Percentiles rank a stretch among this genome's conserved stretches.
Evolutionary conservation across 2,888 invertebrate species (phyloP).

Genomic region (Andrena hattorfiana): DNA sequence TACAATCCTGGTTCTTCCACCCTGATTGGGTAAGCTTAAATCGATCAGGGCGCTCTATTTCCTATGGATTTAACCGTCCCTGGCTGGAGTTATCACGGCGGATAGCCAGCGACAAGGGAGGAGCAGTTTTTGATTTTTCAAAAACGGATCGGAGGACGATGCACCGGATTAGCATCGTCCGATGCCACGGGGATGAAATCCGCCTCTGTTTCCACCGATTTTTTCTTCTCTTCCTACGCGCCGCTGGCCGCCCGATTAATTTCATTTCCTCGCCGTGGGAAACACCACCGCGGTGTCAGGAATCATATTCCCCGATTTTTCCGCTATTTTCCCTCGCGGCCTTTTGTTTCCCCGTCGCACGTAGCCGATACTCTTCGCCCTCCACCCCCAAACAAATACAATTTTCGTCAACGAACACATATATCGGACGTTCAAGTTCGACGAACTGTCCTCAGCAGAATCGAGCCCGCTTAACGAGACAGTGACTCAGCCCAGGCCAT

Average conservation of each 20-base stretch:
- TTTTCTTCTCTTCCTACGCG: neutral
- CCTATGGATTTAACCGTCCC: conserved; percentile 49
- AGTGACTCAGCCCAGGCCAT: too few species aligned
- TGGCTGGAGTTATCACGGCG: conserved; percentile 37
- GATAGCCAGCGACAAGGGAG: conserved; percentile 34
- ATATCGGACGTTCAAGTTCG: too few species aligned
- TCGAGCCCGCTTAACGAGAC: too few species aligned
- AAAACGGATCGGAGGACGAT: conserved; percentile 62
- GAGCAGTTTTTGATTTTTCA: conserved; percentile 57
- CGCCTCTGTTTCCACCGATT: conserved; percentile 19
- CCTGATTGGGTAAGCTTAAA: conserved; percentile 12
- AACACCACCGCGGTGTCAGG: conserved; percentile 34
- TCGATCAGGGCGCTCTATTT: conserved; percentile 43
- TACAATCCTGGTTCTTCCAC: conserved; percentile 5
- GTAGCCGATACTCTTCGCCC: neutral
- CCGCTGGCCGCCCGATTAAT: conserved; percentile 39
- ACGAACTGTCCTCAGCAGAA: too few species aligned
- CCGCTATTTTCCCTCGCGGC: neutral
- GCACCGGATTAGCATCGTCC: conserved; percentile 41
- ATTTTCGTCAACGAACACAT: too few species aligned
- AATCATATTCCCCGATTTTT: conserved; percentile 34
- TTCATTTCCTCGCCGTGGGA: conserved; percentile 42
- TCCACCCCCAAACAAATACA: too few species aligned
- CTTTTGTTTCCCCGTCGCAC: neutral
- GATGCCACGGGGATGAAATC: conserved; percentile 31